These are phyloP conservation scores for Morinoia aosen DNA, from an alignment of 2,888 invertebrate genomes.

Conservation along the genomic window DNA sequence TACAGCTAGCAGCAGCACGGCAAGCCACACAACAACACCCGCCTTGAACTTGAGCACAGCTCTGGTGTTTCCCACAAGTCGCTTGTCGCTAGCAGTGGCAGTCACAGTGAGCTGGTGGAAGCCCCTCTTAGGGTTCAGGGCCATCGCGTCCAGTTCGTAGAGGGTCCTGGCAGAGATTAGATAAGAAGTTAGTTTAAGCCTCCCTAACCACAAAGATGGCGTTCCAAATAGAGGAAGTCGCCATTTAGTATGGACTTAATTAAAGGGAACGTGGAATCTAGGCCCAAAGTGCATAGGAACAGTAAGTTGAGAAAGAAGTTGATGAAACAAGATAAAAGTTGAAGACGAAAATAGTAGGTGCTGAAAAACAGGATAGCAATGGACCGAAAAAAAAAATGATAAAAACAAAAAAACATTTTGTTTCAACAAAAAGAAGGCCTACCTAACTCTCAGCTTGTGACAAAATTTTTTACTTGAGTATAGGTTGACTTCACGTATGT, in stretches of 20 bases:
- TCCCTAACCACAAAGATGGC: too few relatives aligned
- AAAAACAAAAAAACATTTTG: too few relatives aligned
- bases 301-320: too few relatives aligned
- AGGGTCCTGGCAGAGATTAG: constrained; percentile 74
- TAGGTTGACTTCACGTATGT: neutral
- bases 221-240: neutral
- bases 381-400: neutral
- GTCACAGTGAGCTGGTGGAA: constrained; percentile 86
- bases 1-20: neutral
- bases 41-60: constrained; percentile 70
- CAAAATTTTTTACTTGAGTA: neutral
- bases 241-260: neutral
- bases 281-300: too few relatives aligned
- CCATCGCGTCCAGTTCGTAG: constrained; percentile 83
- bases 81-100: constrained; percentile 77
- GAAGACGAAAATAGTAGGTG: too few relatives aligned
- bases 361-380: too few relatives aligned
- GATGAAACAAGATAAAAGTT: too few relatives aligned
- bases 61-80: constrained; percentile 75
- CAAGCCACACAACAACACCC: neutral
- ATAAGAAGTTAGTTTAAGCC: neutral
- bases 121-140: constrained; percentile 85
- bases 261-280: neutral
- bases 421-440: too few relatives aligned
- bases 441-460: constrained; percentile 68